A percentile compares a stretch with the other conserved stretches of the same genome.
Evolutionary conservation across 2,113 vertebrate species (phyloP).

Genomic region (Eulemur rufifrons): DNA sequence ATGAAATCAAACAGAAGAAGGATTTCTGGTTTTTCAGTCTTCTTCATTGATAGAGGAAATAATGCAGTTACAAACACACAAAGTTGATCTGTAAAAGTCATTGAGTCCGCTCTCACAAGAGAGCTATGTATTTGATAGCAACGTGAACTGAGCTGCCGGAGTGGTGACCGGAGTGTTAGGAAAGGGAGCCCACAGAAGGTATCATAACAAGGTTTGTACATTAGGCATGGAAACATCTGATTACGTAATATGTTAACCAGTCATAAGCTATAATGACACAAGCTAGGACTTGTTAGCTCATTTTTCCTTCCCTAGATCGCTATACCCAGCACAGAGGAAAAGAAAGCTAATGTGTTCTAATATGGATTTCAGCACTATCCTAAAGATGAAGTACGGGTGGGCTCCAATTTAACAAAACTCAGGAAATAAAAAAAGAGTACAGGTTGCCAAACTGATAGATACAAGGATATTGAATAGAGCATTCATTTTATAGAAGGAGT

Average conservation of each 20-base stretch:
- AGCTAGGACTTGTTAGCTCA: slow-evolving; percentile 5
- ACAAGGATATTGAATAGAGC: neutral
- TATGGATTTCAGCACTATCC: slow-evolving; percentile 17
- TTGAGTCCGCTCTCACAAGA: slow-evolving; percentile 32
- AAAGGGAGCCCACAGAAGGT: slow-evolving; percentile 16
- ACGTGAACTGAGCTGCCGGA: neutral
- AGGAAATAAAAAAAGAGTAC: neutral
- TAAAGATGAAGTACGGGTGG: slow-evolving; percentile 40
- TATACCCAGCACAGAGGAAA: slow-evolving; percentile 2
- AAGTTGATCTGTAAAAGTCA: slow-evolving; percentile 48
- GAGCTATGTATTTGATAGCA: neutral
- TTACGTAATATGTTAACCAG: slow-evolving; percentile 11
- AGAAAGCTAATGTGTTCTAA: slow-evolving; percentile 37
- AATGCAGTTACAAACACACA: slow-evolving; percentile 48
- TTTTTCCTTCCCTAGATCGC: slow-evolving; percentile 32
- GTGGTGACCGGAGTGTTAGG: neutral
- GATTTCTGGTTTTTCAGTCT: slow-evolving; percentile 39
- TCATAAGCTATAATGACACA: slow-evolving; percentile 11
- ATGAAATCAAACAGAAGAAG: slow-evolving; percentile 31
- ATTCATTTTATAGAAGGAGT: slow-evolving; percentile 18
- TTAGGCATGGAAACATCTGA: neutral
- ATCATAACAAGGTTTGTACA: slow-evolving; percentile 3
- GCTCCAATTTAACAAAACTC: slow-evolving; percentile 41
- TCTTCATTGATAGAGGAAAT: slow-evolving; percentile 44
- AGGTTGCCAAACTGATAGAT: neutral